Base-by-base conservation (phyloP, 2,113 vertebrate species). In the Seriola dumerili region DNA sequence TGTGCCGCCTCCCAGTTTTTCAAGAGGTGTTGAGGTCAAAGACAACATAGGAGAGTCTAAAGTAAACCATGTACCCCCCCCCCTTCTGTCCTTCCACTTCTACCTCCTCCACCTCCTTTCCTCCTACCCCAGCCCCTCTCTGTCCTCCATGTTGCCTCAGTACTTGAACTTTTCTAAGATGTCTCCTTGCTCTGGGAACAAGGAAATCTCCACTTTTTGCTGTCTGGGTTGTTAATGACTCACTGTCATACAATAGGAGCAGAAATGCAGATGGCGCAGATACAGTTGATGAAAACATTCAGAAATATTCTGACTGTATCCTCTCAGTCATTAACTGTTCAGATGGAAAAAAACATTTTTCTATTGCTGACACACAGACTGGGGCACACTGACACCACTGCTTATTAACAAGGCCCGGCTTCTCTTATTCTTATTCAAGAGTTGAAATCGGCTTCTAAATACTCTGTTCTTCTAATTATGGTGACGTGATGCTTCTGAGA, bases 91-190 rank as follows among this genome's bases (percentile, higher is more conserved):
- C 11, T 8, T 72, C 61, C 21, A 29, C 34, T 34, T 23, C 70
- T 23, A 36, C 55, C n/a, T 34, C 21, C 42, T 75, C 23, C 25
- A 29, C 32, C 50, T 25, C 68, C 38, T 78, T 36, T 57, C 61
- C n/a, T 32, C 29, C 48, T 34, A 55, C 40, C 34, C 32, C 40
- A 36, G 32, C 54, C 23, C n/a, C 34, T 57, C 12, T 64, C 74
- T 78, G 59, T 74, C 64, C 50, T 71, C 70, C 4, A 25, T 65
- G 75, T 63, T 68, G 67, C 74, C 62, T 52, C 12, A 78, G 68
- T 67, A 40, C 67, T 85, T 77, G 72, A 81, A 86, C 85, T 73
- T 75, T 62, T 10, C 59, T 23, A 11, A 85, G 77, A 86, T 5
- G 5, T 82, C 77, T 82, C 80, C 68, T 81, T 29, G 54, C 11